Evolutionary conservation across 2,797 vertebrate species (phyloP).

Genomic region (Champsocephalus gunnari): DNA sequence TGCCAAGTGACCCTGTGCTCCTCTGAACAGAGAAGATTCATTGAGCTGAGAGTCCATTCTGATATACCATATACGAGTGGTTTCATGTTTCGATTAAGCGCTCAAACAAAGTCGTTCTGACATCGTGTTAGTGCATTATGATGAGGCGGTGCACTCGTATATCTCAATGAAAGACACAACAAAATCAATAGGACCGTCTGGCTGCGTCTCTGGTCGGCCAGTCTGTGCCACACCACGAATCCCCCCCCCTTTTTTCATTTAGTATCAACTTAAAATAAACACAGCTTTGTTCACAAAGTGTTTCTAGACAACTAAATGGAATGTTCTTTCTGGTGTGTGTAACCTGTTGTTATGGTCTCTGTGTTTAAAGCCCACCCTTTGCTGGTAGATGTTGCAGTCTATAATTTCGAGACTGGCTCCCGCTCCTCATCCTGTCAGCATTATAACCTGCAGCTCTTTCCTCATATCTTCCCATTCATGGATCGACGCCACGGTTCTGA

Average conservation of each 20-base stretch:
- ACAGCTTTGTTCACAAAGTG: slow-evolving; percentile 26
- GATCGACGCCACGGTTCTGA: slow-evolving; percentile 33
- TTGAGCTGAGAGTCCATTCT: slow-evolving; percentile 20
- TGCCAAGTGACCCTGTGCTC: slow-evolving; percentile 49
- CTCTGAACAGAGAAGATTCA: slow-evolving; percentile 30
- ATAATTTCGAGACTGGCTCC: slow-evolving; percentile 27
- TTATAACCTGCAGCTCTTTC: slow-evolving; percentile 33
- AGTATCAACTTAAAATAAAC: slow-evolving; percentile 13
- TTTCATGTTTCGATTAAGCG: slow-evolving; percentile 60
- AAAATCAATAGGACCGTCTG: slow-evolving; percentile 72
- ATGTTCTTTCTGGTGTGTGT: background rate
- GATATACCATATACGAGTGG: slow-evolving; percentile 27
- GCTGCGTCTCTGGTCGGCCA: slow-evolving; percentile 48
- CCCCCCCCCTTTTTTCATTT: background rate
- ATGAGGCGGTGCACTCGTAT: slow-evolving; percentile 44
- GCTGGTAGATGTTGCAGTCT: slow-evolving; percentile 29
- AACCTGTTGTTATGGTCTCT: background rate
- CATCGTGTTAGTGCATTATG: slow-evolving; percentile 53
- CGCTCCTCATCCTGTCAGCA: slow-evolving; percentile 34
- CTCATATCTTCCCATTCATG: background rate
- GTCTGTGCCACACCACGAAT: slow-evolving; percentile 38
- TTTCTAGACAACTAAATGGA: background rate
- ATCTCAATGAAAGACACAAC: slow-evolving; percentile 50
- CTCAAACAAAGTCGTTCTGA: slow-evolving; percentile 49
- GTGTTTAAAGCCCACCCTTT: slow-evolving; percentile 4